These are phyloP conservation scores for Melanargia galathea DNA, from an alignment of 2,888 invertebrate species.

Conservation along the genomic window DNA sequence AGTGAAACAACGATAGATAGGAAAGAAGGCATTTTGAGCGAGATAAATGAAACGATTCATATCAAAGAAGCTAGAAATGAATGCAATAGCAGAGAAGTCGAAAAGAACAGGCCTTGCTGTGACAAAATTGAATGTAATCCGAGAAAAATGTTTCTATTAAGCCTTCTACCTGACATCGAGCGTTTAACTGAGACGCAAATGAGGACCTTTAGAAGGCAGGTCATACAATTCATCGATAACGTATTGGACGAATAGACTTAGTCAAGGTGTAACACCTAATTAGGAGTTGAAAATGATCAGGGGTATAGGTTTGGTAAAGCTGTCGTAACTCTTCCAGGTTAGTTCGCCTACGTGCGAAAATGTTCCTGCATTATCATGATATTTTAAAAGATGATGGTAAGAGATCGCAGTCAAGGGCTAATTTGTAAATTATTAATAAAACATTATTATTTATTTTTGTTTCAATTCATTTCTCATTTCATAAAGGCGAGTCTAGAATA, in stretches of 20 bases:
- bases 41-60: slow-evolving; percentile 1
- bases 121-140: slow-evolving; percentile 18
- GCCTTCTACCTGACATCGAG: slow-evolving; percentile 14
- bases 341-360: too few species aligned
- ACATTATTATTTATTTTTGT: too few species aligned
- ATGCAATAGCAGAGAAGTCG: not conserved
- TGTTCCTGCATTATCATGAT: too few species aligned
- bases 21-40: not conserved
- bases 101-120: slow-evolving; percentile 4
- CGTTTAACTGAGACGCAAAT: slow-evolving; percentile 12
- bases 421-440: too few species aligned
- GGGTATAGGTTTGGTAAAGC: too few species aligned
- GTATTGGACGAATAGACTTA: not conserved
- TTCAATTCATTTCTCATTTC: too few species aligned
- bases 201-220: slow-evolving; percentile 14
- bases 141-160: slow-evolving; percentile 19
- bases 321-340: too few species aligned
- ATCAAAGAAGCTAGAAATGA: not conserved
- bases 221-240: slow-evolving; percentile 5
- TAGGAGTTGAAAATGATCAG: too few species aligned
- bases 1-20: not conserved
- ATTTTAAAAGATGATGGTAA: too few species aligned
- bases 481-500: too few species aligned
- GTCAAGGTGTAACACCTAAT: too few species aligned
- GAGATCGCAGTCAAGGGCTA: too few species aligned